These are phyloP conservation scores for Portunus trituberculatus DNA, from an alignment of 1,140 invertebrate genomes.

Conservation along the genomic window DNA sequence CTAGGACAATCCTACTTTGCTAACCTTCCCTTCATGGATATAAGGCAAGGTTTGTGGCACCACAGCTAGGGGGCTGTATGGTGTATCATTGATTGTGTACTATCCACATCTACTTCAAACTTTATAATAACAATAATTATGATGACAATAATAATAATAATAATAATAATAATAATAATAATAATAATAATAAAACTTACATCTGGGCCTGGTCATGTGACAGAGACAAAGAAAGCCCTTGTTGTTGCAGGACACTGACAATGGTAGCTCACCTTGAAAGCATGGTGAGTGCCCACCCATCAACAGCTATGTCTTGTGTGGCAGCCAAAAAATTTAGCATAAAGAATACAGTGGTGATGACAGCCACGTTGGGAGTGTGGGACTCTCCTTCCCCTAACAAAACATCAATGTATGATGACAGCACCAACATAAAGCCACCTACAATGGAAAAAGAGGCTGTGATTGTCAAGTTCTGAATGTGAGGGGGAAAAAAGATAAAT, in stretches of 20 bases:
- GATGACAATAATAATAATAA: neutral
- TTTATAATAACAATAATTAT: neutral
- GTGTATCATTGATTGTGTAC: too few relatives aligned
- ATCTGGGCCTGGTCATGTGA: too few relatives aligned
- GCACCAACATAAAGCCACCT: conserved; percentile 89
- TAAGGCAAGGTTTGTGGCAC: too few relatives aligned
- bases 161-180: neutral
- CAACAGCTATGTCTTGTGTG: conserved; percentile 99
- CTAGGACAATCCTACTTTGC: too few relatives aligned
- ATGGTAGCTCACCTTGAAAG: conserved; percentile 83
- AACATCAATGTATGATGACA: conserved; percentile 88
- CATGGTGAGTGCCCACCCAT: conserved; percentile 99
- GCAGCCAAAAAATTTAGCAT: conserved; percentile 97
- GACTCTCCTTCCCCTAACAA: conserved; percentile 85
- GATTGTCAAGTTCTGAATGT: neutral
- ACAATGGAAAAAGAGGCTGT: neutral
- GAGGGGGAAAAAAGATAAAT: neutral
- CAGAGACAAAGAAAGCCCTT: too few relatives aligned
- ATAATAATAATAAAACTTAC: neutral
- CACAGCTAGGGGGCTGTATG: too few relatives aligned
- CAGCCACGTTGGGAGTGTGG: conserved; percentile 88
- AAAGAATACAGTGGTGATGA: conserved; percentile 94
- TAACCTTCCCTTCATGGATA: too few relatives aligned
- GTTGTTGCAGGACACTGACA: too few relatives aligned
- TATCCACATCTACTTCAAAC: too few relatives aligned